These are phyloP conservation scores for Leguminivora glycinivorella DNA, from an alignment of 1,140 invertebrate genomes.

Conservation along the genomic window DNA sequence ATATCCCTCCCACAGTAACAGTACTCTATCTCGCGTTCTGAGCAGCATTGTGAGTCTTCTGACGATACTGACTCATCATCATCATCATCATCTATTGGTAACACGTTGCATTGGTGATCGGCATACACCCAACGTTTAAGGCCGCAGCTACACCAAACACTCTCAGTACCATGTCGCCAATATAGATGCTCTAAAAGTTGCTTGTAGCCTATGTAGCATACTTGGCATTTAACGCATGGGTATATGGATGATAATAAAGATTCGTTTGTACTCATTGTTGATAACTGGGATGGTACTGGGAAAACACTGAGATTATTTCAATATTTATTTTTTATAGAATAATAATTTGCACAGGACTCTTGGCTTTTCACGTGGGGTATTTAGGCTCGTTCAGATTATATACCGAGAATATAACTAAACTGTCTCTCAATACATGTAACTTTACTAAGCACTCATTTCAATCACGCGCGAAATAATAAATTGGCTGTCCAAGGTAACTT, in stretches of 20 bases:
- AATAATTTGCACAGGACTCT: too few relatives aligned
- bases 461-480: too few relatives aligned
- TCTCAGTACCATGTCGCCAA: conserved; percentile 24
- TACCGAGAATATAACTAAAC: too few relatives aligned
- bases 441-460: too few relatives aligned
- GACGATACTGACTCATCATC: background rate
- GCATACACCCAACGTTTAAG: conserved; percentile 27
- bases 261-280: background rate
- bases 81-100: conserved; percentile 6
- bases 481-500: too few relatives aligned
- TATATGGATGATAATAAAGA: background rate
- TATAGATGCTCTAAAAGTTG: conserved; percentile 25
- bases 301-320: background rate
- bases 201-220: conserved; percentile 8
- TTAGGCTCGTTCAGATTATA: too few relatives aligned
- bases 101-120: conserved; percentile 8
- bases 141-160: background rate
- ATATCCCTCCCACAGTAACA: conserved; percentile 25
- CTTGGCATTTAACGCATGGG: conserved; percentile 2
- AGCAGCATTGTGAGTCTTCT: background rate
- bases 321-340: too few relatives aligned
- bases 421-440: too few relatives aligned
- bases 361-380: too few relatives aligned
- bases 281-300: background rate
- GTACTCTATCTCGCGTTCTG: background rate